Percentiles rank a stretch among this genome's conserved stretches.
phyloP scores from a whole-genome alignment of 2,797 vertebrate species.

The Malurus splendens region DNA sequence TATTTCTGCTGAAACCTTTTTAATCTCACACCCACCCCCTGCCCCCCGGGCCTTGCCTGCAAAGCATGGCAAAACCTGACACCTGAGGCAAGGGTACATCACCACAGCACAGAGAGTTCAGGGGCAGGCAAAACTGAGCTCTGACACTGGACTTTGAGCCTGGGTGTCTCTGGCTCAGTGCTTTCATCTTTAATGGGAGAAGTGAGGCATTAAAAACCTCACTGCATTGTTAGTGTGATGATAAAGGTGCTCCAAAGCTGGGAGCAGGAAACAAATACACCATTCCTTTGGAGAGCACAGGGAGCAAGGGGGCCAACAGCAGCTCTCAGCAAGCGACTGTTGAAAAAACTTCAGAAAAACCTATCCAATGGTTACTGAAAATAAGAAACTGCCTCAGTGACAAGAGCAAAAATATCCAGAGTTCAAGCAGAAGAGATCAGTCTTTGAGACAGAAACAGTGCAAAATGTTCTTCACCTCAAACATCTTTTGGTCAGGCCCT shows the following conservation, averaged over 20 bases:
- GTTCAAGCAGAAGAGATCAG: neutral
- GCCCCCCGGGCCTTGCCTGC: neutral
- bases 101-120: neutral
- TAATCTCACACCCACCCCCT: neutral
- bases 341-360: neutral
- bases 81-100: neutral
- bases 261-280: neutral
- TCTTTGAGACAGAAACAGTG: neutral
- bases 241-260: neutral
- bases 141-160: neutral
- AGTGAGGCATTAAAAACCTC: neutral
- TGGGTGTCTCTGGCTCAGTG: neutral
- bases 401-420: neutral
- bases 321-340: neutral
- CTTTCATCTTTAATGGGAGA: neutral
- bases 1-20: neutral
- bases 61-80: neutral
- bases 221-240: neutral
- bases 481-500: neutral
- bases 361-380: neutral
- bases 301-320: neutral
- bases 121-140: neutral
- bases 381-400: neutral
- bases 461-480: neutral
- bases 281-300: accelerated